Conservation (phyloP, 2,888 invertebrate genomes). For the Tetramorium bicarinatum region DNA sequence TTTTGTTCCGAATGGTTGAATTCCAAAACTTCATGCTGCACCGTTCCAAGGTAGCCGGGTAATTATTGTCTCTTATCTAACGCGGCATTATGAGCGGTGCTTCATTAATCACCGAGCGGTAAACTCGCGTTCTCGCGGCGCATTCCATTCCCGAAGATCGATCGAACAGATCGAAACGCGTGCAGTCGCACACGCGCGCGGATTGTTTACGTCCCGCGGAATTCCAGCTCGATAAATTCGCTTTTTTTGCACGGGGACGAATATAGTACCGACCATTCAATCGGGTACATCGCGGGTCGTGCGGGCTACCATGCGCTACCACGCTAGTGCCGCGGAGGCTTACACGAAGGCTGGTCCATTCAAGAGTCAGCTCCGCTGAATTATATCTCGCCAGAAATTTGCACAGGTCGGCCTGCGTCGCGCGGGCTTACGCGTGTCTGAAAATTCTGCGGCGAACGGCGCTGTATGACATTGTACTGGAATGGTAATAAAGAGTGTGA, state of each 20-base stretch:
- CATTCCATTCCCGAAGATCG: constrained; percentile 30
- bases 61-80: constrained; percentile 67
- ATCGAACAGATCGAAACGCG: constrained; percentile 54
- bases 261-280: constrained; percentile 80
- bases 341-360: constrained; percentile 77
- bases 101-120: constrained; percentile 72
- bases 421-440: constrained; percentile 64
- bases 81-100: constrained; percentile 30
- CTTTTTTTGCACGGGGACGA: constrained; percentile 77
- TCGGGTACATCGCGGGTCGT: constrained; percentile 66
- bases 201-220: constrained; percentile 77
- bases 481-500: too few relatives aligned
- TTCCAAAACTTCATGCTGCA: neutral
- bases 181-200: constrained; percentile 25
- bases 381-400: constrained; percentile 76
- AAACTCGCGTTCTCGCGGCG: constrained; percentile 60
- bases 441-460: constrained; percentile 45
- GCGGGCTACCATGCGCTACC: constrained; percentile 44
- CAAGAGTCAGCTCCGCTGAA: constrained; percentile 79
- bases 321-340: constrained; percentile 58
- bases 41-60: constrained; percentile 53
- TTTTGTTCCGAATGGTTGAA: too few relatives aligned
- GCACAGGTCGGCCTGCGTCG: constrained; percentile 58
- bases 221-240: constrained; percentile 78
- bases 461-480: neutral